A percentile compares a stretch with the other conserved stretches of the same genome.
Evolutionary conservation across 2,797 vertebrate genomes (phyloP).

Genomic region (Menidia menidia): DNA sequence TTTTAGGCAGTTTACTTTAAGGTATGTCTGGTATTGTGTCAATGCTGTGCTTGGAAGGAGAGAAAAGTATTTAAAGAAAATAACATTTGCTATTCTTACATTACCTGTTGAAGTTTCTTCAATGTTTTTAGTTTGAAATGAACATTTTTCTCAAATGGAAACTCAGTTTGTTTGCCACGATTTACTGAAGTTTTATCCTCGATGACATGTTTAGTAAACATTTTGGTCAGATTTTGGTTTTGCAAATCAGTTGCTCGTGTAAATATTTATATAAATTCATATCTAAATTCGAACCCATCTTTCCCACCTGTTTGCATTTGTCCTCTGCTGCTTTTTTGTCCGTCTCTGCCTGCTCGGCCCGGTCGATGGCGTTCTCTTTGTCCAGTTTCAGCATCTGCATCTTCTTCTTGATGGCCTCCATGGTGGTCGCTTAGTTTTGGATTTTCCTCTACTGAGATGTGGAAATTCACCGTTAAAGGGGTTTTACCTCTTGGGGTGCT

Average conservation of each 20-base stretch:
- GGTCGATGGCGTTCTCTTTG: conserved; percentile 95
- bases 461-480: conserved; percentile 23
- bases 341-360: conserved; percentile 93
- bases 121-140: background rate
- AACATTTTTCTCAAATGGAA: background rate
- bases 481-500: conserved; percentile 9
- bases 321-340: conserved; percentile 94
- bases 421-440: conserved; percentile 64
- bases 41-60: conserved; percentile 39
- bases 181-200: background rate
- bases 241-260: background rate
- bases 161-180: background rate
- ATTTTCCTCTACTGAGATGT: conserved; percentile 31
- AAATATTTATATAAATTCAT: background rate
- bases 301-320: conserved; percentile 91
- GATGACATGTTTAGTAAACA: too few relatives aligned
- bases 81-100: background rate
- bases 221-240: background rate
- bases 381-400: conserved; percentile 98
- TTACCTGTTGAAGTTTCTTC: conserved; percentile 11
- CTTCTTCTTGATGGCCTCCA: conserved; percentile 99
- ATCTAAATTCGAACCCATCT: background rate
- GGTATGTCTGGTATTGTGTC: conserved; percentile 56
- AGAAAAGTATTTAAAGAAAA: conserved; percentile 28
- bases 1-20: conserved; percentile 28